Evolutionary conservation across 2,888 invertebrate species (phyloP).

Genomic region (Cephus nigrinus): DNA sequence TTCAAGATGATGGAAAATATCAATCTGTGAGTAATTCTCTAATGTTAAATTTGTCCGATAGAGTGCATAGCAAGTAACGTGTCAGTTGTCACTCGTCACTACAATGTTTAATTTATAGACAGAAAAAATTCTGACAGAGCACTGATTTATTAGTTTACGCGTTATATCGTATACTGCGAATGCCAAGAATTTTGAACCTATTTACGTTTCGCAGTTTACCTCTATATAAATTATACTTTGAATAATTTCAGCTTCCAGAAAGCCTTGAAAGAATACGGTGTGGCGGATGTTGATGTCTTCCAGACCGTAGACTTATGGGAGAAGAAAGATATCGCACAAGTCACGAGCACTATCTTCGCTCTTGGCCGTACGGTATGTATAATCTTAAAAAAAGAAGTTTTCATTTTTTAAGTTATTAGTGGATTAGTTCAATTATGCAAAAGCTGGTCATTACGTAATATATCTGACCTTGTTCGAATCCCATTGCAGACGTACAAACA

Average conservation of each 20-base stretch:
- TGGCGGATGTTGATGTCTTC: conserved; percentile 91
- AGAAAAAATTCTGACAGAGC: neutral
- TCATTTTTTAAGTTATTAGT: neutral
- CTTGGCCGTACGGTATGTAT: conserved; percentile 81
- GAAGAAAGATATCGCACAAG: conserved; percentile 89
- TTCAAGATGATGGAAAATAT: conserved; percentile 99
- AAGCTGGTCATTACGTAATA: neutral
- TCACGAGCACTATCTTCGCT: conserved; percentile 86
- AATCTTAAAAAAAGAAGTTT: conserved; percentile 3
- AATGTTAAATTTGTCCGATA: neutral
- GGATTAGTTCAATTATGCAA: neutral
- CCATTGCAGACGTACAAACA: conserved; percentile 82
- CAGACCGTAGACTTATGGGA: conserved; percentile 98
- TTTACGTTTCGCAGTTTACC: neutral
- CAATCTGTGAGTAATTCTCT: conserved; percentile 77
- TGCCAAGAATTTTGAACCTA: neutral
- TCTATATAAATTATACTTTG: neutral
- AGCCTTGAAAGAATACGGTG: conserved; percentile 88
- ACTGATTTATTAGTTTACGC: neutral
- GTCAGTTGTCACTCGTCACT: neutral
- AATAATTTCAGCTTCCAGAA: conserved; percentile 79
- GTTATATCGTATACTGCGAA: neutral
- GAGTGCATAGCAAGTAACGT: neutral
- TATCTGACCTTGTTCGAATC: neutral
- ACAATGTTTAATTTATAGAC: neutral